Base-by-base conservation (phyloP, 2,797 vertebrate genomes). In the Pseudotriccus pelzelni region DNA sequence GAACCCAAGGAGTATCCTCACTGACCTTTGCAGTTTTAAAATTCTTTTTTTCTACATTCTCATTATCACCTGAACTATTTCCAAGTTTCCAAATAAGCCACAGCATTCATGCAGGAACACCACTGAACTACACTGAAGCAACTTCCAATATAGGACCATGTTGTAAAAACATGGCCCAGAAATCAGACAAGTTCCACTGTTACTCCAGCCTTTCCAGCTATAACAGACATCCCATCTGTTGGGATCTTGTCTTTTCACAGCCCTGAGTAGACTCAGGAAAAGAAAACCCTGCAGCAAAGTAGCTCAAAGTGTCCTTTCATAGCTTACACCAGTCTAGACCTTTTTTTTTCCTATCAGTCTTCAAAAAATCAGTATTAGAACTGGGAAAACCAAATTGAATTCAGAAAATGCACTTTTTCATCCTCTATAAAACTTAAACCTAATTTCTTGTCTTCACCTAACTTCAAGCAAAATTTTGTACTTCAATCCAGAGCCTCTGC, bases 201-300 rank as follows among this genome's bases (percentile, higher is more conserved):
- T 50, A 89, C 27, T 37, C 32, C 6, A 75, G 58, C 47, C 50
- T 66, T 73, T n/a, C 43, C 39, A 69, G 19, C 39, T 44, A 72
- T n/a, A 27, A 36, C 0, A 52, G 9, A 39, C 13, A 11, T 90
- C 53, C 28, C 27, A 30, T 19, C 24, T 81, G 1, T 1, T 32
- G 39, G 24, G 27, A 81, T 58, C 58, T n/a, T 46, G n/a, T 9
- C 53, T 72, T 43, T 83, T 87, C 24, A 30, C 21, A 88, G 30
- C 24, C 21, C 14, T 14, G 3, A 79, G 30, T 6, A 41, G 32
- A 73, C 36, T 52, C 20, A 77, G 59, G 66, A 92, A 73, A 12
- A 74, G 43, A 82, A 82, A 66, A 68, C 34, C 13, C 49, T 68
- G 62, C 47, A 52, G 28, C 56, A 82, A 24, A 73, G 30, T n/a